Percentiles rank a stretch among this genome's conserved stretches.
These are phyloP conservation scores for Villa cingulata DNA, from an alignment of 2,888 invertebrate species.

Conservation along the genomic window DNA sequence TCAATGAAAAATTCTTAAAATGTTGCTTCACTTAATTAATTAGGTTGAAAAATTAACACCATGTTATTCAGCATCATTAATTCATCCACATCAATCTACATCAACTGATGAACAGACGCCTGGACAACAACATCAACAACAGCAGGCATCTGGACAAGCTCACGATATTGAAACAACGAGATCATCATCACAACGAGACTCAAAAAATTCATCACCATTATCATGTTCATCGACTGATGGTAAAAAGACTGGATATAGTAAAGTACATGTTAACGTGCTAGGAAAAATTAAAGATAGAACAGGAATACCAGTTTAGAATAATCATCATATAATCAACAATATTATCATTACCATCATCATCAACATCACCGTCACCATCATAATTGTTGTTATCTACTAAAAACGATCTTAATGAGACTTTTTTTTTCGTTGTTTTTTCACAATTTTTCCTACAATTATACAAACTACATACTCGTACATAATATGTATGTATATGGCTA, in stretches of 20 bases:
- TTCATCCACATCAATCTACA: constrained; percentile 13
- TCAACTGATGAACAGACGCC: background rate
- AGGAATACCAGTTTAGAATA: constrained; percentile 32
- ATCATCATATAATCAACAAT: background rate
- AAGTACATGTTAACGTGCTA: constrained; percentile 35
- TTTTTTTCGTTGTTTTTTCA: too few relatives aligned
- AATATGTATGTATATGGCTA: too few relatives aligned
- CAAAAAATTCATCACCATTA: constrained; percentile 32
- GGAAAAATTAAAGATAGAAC: constrained; percentile 37
- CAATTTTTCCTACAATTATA: too few relatives aligned
- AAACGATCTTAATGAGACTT: too few relatives aligned
- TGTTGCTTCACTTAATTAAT: background rate
- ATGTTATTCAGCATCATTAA: constrained; percentile 23
- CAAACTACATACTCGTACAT: too few relatives aligned
- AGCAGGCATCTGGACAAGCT: constrained; percentile 6
- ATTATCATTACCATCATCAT: too few relatives aligned
- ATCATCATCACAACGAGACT: constrained; percentile 21
- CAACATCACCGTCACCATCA: too few relatives aligned
- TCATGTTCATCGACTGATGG: constrained; percentile 25
- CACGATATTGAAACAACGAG: constrained; percentile 21
- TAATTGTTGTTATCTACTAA: too few relatives aligned
- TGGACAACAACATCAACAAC: too few relatives aligned
- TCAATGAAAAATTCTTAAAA: too few relatives aligned
- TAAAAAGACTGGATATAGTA: constrained; percentile 25
- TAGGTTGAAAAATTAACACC: constrained; percentile 27